Percentiles rank a stretch among this genome's conserved stretches.
phyloP scores from a whole-genome alignment of 2,797 vertebrate species.

The Enteromius viviparus region DNA sequence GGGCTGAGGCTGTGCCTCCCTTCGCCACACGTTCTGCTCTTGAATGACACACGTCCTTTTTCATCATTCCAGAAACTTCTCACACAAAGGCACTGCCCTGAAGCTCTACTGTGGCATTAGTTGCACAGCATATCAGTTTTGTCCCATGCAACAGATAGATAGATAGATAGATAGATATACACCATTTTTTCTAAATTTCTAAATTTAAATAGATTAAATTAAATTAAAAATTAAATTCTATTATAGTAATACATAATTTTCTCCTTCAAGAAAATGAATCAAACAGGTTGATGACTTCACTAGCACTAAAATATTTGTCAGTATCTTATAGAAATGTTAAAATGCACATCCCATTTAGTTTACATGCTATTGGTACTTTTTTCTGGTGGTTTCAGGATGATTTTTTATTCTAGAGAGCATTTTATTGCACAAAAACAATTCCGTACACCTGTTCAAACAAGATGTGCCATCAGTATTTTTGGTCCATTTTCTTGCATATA shows the following conservation, averaged over 20 bases:
- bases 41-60: conserved; percentile 27
- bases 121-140: not conserved
- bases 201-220: no score
- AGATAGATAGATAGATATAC: no score
- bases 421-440: not conserved
- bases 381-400: no score
- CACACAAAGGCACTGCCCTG: not conserved
- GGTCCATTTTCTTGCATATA: not conserved
- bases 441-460: not conserved
- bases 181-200: no score
- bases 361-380: no score
- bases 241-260: no score
- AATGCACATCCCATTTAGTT: not conserved
- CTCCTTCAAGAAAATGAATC: not conserved
- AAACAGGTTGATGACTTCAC: not conserved
- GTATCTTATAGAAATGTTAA: not conserved
- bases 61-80: conserved; percentile 15
- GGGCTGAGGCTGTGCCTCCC: not conserved
- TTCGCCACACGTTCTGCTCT: conserved; percentile 19
- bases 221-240: no score
- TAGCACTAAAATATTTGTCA: not conserved
- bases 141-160: not conserved
- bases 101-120: not conserved
- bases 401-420: no score
- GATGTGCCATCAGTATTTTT: not conserved